These are phyloP conservation scores for Atta colombica DNA, from an alignment of 1,140 invertebrate species.

Conservation along the genomic window DNA sequence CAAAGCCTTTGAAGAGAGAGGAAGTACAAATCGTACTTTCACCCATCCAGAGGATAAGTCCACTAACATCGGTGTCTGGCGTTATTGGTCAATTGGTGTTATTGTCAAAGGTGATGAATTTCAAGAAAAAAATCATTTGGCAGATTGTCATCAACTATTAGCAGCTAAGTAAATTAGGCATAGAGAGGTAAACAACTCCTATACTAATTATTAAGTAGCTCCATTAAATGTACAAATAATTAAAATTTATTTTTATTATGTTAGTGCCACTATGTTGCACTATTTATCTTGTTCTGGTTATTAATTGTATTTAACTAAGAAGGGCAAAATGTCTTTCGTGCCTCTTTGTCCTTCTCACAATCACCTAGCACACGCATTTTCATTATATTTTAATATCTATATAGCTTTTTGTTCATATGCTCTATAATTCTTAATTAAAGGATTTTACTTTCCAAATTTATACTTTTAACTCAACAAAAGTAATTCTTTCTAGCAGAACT, in stretches of 20 bases:
- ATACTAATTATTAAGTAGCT: constrained; percentile 66
- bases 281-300: constrained; percentile 55
- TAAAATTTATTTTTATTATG: constrained; percentile 63
- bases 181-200: constrained; percentile 74
- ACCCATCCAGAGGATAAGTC: constrained; percentile 61
- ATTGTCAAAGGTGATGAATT: constrained; percentile 74
- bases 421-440: constrained; percentile 11
- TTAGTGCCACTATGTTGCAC: constrained; percentile 65
- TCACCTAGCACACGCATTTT: constrained; percentile 58
- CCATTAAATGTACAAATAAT: constrained; percentile 57
- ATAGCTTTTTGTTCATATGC: constrained; percentile 42
- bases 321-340: constrained; percentile 29
- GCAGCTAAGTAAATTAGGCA: constrained; percentile 78
- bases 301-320: constrained; percentile 53
- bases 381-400: constrained; percentile 58
- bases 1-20: constrained; percentile 75
- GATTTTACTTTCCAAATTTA: constrained; percentile 26
- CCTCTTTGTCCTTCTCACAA: constrained; percentile 47
- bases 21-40: constrained; percentile 74
- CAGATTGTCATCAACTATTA: constrained; percentile 73
- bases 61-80: constrained; percentile 51
- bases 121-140: constrained; percentile 73
- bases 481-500: constrained; percentile 43
- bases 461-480: constrained; percentile 41
- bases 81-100: constrained; percentile 66